These are phyloP conservation scores for Nymphicus hollandicus DNA, from an alignment of 2,113 vertebrate species.

Conservation along the genomic window DNA sequence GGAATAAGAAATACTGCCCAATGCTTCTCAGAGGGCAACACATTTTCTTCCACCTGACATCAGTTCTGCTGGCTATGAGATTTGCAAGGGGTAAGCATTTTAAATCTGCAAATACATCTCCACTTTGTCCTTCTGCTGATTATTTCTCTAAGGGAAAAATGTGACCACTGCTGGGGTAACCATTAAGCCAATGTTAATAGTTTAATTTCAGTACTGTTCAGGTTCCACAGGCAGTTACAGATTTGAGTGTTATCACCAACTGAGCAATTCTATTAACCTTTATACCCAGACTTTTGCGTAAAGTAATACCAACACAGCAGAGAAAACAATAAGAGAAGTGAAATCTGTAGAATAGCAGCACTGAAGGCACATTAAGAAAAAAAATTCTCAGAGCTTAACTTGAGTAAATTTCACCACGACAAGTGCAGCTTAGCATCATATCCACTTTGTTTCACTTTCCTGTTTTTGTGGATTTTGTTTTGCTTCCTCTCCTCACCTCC, in stretches of 20 bases:
- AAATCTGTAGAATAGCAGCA: neutral
- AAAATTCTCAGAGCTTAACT: neutral
- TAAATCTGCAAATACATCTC: neutral
- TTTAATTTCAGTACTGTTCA: neutral
- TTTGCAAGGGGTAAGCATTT: neutral
- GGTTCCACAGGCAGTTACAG: neutral
- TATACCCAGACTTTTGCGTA: neutral
- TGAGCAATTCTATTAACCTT: constrained; percentile 5
- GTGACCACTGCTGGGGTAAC: neutral
- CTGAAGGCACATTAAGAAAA: neutral
- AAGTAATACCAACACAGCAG: neutral
- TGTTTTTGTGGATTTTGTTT: neutral
- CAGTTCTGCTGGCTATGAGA: neutral
- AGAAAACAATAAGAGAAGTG: neutral
- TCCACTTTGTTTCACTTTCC: neutral
- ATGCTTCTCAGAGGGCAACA: neutral
- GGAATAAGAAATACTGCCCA: neutral
- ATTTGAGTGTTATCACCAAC: neutral
- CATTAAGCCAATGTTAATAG: neutral
- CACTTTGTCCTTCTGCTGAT: neutral
- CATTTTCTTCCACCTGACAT: neutral
- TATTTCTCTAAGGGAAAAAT: neutral
- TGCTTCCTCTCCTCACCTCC: rapidly evolving
- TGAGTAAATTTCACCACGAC: neutral
- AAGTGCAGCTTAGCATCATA: neutral